Evolutionary conservation across 2,888 invertebrate species (phyloP).

Genomic region (Chrysotoxum bicinctum): DNA sequence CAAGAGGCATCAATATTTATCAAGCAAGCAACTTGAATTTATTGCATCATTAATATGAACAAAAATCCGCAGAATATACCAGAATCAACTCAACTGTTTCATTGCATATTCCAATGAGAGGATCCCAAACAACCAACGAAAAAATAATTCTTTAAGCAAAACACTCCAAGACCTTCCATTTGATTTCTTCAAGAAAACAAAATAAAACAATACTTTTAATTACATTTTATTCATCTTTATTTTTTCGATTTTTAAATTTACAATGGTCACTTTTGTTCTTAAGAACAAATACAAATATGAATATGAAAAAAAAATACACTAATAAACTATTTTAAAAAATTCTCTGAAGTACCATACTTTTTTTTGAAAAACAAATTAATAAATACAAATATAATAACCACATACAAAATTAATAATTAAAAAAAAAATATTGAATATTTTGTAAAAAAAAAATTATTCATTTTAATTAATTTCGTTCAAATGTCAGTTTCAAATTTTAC

Average conservation of each 20-base stretch:
- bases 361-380: slow-evolving; percentile 29
- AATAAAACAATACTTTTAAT: slow-evolving; percentile 10
- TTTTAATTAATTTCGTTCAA: too few species aligned
- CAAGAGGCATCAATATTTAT: too few species aligned
- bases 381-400: slow-evolving; percentile 17
- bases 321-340: slow-evolving; percentile 26
- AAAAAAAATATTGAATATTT: slow-evolving; percentile 32
- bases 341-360: slow-evolving; percentile 32
- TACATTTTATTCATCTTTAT: slow-evolving; percentile 38
- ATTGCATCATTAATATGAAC: too few species aligned
- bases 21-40: too few species aligned
- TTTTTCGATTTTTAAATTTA: slow-evolving; percentile 37
- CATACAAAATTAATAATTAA: slow-evolving; percentile 2
- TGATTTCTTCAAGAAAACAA: neutral
- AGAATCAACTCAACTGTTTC: too few species aligned
- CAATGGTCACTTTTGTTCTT: slow-evolving; percentile 33
- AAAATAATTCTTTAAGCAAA: too few species aligned
- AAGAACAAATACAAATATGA: slow-evolving; percentile 27
- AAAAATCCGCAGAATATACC: too few species aligned
- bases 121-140: too few species aligned
- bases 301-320: slow-evolving; percentile 40
- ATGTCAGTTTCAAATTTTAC: neutral
- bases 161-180: too few species aligned
- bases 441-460: too few species aligned
- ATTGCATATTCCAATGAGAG: too few species aligned